A percentile compares a stretch with the other conserved stretches of the same genome.
Evolutionary conservation across 2,888 invertebrate genomes (phyloP).

Genomic region (Zhuqinia jingwanae): DNA sequence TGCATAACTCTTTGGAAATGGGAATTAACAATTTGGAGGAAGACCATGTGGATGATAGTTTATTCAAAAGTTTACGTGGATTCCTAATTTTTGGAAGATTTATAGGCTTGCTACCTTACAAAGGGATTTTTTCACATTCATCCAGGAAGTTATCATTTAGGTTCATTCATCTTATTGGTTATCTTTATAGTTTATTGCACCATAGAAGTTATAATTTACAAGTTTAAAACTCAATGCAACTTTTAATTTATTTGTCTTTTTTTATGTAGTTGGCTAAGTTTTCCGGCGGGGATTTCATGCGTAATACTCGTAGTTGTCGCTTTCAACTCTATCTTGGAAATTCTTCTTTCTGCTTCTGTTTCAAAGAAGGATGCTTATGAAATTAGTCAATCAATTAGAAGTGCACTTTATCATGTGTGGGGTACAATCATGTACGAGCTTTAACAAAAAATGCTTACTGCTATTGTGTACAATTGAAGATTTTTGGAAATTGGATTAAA

Average conservation of each 20-base stretch:
- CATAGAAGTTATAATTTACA: too few relatives aligned
- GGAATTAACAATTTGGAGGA: neutral
- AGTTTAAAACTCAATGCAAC: too few relatives aligned
- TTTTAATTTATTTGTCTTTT: too few relatives aligned
- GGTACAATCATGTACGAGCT: conserved; percentile 48
- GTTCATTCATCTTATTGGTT: too few relatives aligned
- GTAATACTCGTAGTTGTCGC: neutral
- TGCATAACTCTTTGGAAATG: neutral
- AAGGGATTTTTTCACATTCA: conserved; percentile 69
- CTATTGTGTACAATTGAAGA: too few relatives aligned
- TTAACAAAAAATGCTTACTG: neutral
- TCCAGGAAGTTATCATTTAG: conserved; percentile 36
- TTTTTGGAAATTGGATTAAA: too few relatives aligned
- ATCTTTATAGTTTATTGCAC: too few relatives aligned
- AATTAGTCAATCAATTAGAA: conserved; percentile 54
- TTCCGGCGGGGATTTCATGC: conserved; percentile 29
- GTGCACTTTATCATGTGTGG: conserved; percentile 46
- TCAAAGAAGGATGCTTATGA: conserved; percentile 50
- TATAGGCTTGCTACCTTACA: conserved; percentile 72
- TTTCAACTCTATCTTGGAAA: conserved; percentile 36
- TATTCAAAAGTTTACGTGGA: conserved; percentile 60
- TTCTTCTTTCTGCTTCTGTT: neutral
- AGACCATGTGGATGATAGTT: conserved; percentile 29
- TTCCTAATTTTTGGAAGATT: conserved; percentile 74
- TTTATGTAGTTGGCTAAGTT: conserved; percentile 51